These are phyloP conservation scores for Hemichromis elongatus DNA, from an alignment of 2,113 vertebrate species.

Conservation along the genomic window DNA sequence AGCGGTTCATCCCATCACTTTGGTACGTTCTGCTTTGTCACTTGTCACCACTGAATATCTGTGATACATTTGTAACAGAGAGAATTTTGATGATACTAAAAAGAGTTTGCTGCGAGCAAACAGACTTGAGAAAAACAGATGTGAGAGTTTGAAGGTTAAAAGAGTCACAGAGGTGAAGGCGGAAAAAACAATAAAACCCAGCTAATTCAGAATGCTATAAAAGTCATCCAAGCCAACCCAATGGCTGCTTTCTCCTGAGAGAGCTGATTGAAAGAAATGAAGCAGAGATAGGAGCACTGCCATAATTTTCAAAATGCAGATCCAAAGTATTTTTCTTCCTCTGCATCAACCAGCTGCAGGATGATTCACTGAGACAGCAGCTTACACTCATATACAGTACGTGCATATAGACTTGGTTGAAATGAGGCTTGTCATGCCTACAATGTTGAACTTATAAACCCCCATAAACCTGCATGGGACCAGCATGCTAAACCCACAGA, in stretches of 20 bases:
- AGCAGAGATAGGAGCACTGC: conserved; percentile 3
- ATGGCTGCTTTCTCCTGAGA: conserved; percentile 12
- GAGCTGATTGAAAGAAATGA: conserved; percentile 38
- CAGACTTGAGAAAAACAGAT: background rate
- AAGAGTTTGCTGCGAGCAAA: background rate
- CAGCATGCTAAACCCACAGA: conserved; percentile 2
- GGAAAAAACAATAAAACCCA: background rate
- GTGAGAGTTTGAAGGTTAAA: background rate
- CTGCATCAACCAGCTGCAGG: background rate
- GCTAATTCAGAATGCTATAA: conserved; percentile 11
- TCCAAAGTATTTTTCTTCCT: background rate
- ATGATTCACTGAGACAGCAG: background rate
- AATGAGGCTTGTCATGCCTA: conserved; percentile 30
- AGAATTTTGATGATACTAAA: background rate
- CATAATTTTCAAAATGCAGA: conserved; percentile 27
- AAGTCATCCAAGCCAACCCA: conserved; percentile 27
- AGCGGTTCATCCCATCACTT: background rate
- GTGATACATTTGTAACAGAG: background rate
- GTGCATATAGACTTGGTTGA: background rate
- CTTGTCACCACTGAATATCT: background rate
- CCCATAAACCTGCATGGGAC: background rate
- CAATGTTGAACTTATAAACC: conserved; percentile 30
- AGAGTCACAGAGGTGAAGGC: background rate
- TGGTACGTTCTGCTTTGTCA: background rate
- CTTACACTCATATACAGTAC: background rate